Evolutionary conservation across 2,888 invertebrate genomes (phyloP).

Genomic region (Lycocerus yunnanus): DNA sequence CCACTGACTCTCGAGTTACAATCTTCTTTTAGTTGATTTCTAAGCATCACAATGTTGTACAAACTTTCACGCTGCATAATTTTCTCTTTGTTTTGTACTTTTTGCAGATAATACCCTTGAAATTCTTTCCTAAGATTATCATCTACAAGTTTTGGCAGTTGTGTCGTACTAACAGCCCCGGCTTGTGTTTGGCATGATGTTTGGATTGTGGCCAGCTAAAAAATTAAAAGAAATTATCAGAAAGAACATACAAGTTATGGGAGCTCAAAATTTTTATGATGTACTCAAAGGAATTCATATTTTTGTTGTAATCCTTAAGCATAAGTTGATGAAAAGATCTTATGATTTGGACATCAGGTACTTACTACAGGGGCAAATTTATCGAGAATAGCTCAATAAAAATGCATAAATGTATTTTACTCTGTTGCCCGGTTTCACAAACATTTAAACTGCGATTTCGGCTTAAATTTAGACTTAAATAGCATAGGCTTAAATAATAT

Average conservation of each 20-base stretch:
- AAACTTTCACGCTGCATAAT: constrained; percentile 25
- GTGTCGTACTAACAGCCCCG: background rate
- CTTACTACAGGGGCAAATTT: too few relatives aligned
- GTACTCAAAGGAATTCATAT: too few relatives aligned
- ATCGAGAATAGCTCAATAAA: too few relatives aligned
- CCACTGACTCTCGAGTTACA: constrained; percentile 31
- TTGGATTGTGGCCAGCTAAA: background rate
- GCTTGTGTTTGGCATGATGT: background rate
- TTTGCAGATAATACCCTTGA: constrained; percentile 13
- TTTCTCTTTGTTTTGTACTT: constrained; percentile 18
- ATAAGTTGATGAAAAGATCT: too few relatives aligned
- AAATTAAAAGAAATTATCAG: background rate
- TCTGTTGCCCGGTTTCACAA: too few relatives aligned
- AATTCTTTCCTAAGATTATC: constrained; percentile 1
- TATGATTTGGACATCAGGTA: too few relatives aligned
- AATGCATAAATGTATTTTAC: too few relatives aligned
- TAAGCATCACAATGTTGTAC: constrained; percentile 23
- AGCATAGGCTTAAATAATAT: too few relatives aligned
- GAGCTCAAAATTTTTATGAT: too few relatives aligned
- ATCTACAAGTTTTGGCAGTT: background rate
- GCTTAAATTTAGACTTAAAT: too few relatives aligned
- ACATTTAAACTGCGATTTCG: too few relatives aligned
- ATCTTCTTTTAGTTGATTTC: constrained; percentile 46
- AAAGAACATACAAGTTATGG: background rate
- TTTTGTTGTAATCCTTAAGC: too few relatives aligned